Base-by-base conservation (phyloP, 2,797 vertebrate genomes). In the Diplodus sargus region DNA sequence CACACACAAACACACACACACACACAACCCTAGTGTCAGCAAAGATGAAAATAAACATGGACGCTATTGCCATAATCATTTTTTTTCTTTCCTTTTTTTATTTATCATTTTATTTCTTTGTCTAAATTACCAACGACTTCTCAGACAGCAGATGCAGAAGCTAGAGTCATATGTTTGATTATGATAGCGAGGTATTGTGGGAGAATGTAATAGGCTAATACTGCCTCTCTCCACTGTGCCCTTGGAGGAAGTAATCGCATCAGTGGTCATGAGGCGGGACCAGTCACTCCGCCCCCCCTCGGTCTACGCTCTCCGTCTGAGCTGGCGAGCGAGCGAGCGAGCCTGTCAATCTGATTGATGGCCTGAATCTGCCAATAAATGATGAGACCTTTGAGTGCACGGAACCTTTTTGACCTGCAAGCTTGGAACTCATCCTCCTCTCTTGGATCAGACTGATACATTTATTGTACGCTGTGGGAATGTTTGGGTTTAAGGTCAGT, bases 321-420 rank as follows among this genome's bases (percentile, higher is more conserved):
- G 79, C 65, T 47, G 43, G 58, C 28, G 48, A 76, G 53, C 17
- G 51, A 76, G 57, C 17, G 48, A 80, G 78, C 43, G 57, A 65
- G 28, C 67, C 72, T 76, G 84, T 88, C 86, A 79, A 49, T 75
- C 69, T 92, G 89, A 94, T 87, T 87, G 83, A 94, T 92, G 78
- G 58, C 48, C 71, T 16, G 59, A 71, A 80, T 81, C 83, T 88
- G 79, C 87, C 91, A 88, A 89, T 90, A 88, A 83, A 83, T 79
- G 56, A 86, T 63, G 73, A 66, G 70, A 72, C 85, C 65, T 76
- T 30, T 48, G 80, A 70, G 74, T 82, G 67, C 64, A 68, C 20
- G 62, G 20, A 15, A 87, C 89, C 91, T 92, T 9, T 25, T 73
- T 92, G 90, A 92, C 90, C 89, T 53, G 47, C 70, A 28, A 71